phyloP scores from a whole-genome alignment of 2,797 vertebrate genomes.

The Danionella dracula region DNA sequence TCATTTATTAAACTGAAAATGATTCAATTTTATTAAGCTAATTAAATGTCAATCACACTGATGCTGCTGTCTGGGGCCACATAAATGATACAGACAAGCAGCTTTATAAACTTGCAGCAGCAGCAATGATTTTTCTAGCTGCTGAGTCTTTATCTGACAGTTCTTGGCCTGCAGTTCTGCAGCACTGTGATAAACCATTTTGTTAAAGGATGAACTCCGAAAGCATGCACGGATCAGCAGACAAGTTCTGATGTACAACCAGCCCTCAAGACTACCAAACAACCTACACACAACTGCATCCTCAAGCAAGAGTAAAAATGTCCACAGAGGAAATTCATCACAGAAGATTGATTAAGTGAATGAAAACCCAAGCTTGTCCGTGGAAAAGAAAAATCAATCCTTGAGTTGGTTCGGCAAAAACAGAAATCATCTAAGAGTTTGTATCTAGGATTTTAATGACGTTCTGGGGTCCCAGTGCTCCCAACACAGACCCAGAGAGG shows the following conservation, averaged over 20 bases:
- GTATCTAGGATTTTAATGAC: not conserved
- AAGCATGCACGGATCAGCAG: conserved; percentile 4
- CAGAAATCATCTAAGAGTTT: not conserved
- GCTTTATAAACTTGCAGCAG: conserved; percentile 2
- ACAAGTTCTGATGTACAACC: conserved; percentile 13
- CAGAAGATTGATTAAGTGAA: not conserved
- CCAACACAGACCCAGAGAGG: not conserved
- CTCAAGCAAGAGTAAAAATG: not conserved
- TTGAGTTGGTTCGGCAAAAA: not conserved
- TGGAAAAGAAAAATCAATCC: not conserved
- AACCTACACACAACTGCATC: not conserved
- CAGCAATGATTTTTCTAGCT: not conserved
- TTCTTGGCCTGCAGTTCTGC: not conserved
- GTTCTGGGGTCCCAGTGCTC: not conserved
- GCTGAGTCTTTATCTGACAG: conserved; percentile 6
- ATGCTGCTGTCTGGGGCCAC: not conserved
- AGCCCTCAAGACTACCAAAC: not conserved
- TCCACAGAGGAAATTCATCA: not conserved
- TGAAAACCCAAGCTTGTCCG: not conserved
- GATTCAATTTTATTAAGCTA: not conserved
- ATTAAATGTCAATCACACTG: conserved; percentile 4
- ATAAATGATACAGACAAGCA: conserved; percentile 11
- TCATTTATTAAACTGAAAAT: conserved; percentile 3
- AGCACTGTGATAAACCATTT: conserved; percentile 1
- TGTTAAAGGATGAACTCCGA: conserved; percentile 2